These are phyloP conservation scores for Elachura formosa DNA, from an alignment of 2,113 vertebrate species.

Conservation along the genomic window DNA sequence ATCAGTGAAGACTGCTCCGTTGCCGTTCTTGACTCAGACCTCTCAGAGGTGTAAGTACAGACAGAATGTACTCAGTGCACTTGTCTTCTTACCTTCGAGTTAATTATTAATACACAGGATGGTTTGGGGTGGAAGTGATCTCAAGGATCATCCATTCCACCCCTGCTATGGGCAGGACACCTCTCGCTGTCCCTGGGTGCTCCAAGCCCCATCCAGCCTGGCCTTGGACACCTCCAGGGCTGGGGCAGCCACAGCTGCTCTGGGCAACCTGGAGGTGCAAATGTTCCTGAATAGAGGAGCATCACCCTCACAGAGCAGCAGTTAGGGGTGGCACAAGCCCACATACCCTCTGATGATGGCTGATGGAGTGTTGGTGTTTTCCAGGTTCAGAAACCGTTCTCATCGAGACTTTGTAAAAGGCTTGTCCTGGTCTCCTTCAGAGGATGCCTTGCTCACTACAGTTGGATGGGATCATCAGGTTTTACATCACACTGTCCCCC, in stretches of 20 bases:
- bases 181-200: neutral
- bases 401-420: slow-evolving; percentile 91
- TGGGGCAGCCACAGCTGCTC: neutral
- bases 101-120: neutral
- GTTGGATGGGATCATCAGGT: slow-evolving; percentile 96
- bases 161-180: neutral
- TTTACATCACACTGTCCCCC: slow-evolving; percentile 81
- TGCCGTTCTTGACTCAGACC: slow-evolving; percentile 80
- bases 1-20: slow-evolving; percentile 92
- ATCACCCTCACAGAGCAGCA: neutral
- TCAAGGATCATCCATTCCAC: neutral
- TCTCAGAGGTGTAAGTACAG: slow-evolving; percentile 85
- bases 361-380: neutral
- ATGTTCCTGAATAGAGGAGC: neutral
- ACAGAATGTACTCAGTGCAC: neutral
- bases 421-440: slow-evolving; percentile 84
- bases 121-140: neutral
- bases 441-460: slow-evolving; percentile 83
- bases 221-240: neutral
- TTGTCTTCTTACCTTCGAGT: neutral
- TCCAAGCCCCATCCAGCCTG: neutral
- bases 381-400: slow-evolving; percentile 80
- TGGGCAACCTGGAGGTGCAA: neutral
- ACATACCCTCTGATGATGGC: fast-evolving
- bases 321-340: neutral